Conservation (phyloP, 1,140 invertebrate species). For the Drosophila punjabiensis region DNA sequence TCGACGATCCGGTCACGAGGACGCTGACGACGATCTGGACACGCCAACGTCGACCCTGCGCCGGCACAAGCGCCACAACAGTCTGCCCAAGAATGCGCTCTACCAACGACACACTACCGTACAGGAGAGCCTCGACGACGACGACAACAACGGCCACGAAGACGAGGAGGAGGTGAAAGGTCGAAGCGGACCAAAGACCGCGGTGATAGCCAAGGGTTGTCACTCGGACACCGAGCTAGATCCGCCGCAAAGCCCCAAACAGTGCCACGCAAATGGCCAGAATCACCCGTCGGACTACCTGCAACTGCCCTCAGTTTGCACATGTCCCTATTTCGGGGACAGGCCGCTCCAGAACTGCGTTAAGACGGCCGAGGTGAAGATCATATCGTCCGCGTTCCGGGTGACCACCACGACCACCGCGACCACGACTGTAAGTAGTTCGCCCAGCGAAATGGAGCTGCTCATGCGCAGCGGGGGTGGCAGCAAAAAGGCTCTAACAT, state of each 20-base stretch:
- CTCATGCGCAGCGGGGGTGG: constrained; percentile 55
- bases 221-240: constrained; percentile 77
- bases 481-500: constrained; percentile 52
- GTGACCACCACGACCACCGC: constrained; percentile 61
- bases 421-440: constrained; percentile 64
- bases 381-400: constrained; percentile 85
- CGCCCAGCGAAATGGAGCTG: constrained; percentile 77
- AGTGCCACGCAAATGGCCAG: constrained; percentile 27
- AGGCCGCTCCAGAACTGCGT: constrained; percentile 85
- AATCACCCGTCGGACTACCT: constrained; percentile 85
- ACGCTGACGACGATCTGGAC: constrained; percentile 61
- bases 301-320: constrained; percentile 90
- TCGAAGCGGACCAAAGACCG: constrained; percentile 7
- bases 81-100: constrained; percentile 76
- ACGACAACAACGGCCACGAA: constrained; percentile 18
- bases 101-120: constrained; percentile 61
- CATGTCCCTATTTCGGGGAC: constrained; percentile 91
- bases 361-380: constrained; percentile 86
- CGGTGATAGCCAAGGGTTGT: constrained; percentile 39
- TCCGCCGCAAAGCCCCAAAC: constrained; percentile 23
- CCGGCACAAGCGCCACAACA: constrained; percentile 72
- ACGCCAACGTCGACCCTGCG: constrained; percentile 50
- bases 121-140: constrained; percentile 57
- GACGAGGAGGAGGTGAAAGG: not conserved
- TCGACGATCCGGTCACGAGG: constrained; percentile 49